These are phyloP conservation scores for Nannoperca obscura DNA, from an alignment of 2,797 vertebrate species.

Conservation along the genomic window DNA sequence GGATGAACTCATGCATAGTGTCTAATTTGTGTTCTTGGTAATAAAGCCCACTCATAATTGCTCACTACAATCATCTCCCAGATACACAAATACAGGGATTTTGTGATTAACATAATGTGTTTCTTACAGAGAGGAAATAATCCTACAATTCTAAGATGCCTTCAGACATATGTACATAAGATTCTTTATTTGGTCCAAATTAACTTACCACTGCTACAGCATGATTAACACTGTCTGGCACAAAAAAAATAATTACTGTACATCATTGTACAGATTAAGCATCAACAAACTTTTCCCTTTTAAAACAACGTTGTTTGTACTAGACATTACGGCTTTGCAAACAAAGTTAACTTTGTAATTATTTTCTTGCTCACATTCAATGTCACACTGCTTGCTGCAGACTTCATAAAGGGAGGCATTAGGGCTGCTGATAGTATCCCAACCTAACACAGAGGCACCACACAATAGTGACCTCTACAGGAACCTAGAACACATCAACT, in stretches of 20 bases:
- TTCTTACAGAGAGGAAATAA: conserved; percentile 93
- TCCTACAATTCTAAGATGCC: conserved; percentile 86
- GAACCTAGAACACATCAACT: conserved; percentile 63
- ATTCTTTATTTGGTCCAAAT: conserved; percentile 79
- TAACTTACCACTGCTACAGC: conserved; percentile 76
- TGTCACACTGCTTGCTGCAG: conserved; percentile 69
- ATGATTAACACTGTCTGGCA: conserved; percentile 71
- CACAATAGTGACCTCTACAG: conserved; percentile 90
- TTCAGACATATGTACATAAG: conserved; percentile 84
- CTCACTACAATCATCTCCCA: conserved; percentile 92
- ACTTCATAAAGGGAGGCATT: conserved; percentile 47
- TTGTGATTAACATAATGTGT: conserved; percentile 96
- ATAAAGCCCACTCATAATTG: conserved; percentile 96
- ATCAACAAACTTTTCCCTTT: conserved; percentile 68
- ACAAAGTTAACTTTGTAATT: conserved; percentile 77
- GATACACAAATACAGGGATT: conserved; percentile 97
- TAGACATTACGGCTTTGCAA: conserved; percentile 59
- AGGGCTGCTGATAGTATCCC: conserved; percentile 30
- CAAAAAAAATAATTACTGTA: conserved; percentile 71
- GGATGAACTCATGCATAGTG: conserved; percentile 96
- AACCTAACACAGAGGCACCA: conserved; percentile 60
- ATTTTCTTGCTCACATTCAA: conserved; percentile 66
- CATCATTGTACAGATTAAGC: conserved; percentile 75
- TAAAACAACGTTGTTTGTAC: conserved; percentile 63
- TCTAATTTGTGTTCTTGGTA: conserved; percentile 97